Evolutionary conservation across 2,888 invertebrate species (phyloP), one percentile per base, ranked within the genome.

Genomic region (Molanna angustata): DNA sequence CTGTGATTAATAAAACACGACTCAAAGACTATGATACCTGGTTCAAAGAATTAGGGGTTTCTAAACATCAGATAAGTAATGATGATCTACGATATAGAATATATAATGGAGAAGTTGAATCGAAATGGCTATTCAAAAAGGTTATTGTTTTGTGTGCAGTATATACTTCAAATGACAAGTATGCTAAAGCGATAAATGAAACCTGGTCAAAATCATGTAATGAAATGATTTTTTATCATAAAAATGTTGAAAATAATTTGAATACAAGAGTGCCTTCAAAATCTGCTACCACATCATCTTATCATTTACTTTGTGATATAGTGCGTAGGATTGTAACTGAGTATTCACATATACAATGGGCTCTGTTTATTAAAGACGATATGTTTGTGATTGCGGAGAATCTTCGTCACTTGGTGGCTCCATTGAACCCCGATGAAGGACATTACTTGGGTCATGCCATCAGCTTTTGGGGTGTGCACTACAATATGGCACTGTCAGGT

Each of bases 361-460:
- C 72, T n/a, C 65, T 82, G 43, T 70, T 81, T 61, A 70, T 78
- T 0, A 73, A 74, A 54, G 80, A 82, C 59, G 72, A 78, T 57
- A 76, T 76, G 16, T 74, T 78, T 67, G 76, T 75, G 4, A 67
- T 82, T 41, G 66, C 77, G 13, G 80, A 82, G 64, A 82, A 82
- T 67, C 65, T 81, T 43, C 66, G 80, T 45, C 69, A 71, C 56
- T 68, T 76, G 52, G 64, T 80, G 2, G 77, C 77, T 7, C 65
- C 69, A 1, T 63, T 77, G 54, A 65, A 79, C 63, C 62, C 66
- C 31, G 64, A 66, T 1, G 60, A 73, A 16, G 66, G 67, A 2
- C 69, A 76, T 67, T 82, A 82, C 68, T 66, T 81, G 46, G 82
- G 82, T 1, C 76, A 80, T 62, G 66, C 78, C 7, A 70, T 78